Conservation (phyloP, 2,888 invertebrate genomes). For the Schizotus pectinicornis region DNA sequence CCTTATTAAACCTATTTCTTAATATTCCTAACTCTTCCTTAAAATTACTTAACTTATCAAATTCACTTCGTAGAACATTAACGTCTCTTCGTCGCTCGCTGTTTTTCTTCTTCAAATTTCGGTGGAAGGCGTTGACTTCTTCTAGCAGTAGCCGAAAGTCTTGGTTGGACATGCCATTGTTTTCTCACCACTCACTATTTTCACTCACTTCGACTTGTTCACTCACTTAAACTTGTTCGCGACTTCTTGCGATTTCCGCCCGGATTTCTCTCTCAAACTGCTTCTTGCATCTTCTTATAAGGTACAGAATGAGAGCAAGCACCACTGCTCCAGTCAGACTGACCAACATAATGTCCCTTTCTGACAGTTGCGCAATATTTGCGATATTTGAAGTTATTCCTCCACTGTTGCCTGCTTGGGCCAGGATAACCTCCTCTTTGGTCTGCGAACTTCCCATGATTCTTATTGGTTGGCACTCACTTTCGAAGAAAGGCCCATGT, state of each 20-base stretch:
- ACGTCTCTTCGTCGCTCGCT: background rate
- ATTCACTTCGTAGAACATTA: background rate
- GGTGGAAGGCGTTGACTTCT: slow-evolving; percentile 4
- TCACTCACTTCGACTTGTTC: background rate
- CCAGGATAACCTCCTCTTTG: slow-evolving; percentile 7
- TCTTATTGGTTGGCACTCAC: too few species aligned
- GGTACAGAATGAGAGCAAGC: background rate
- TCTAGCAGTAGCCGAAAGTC: slow-evolving; percentile 3
- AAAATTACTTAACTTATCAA: background rate
- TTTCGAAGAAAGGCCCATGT: too few species aligned
- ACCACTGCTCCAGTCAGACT: background rate
- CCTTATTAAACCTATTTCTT: slow-evolving; percentile 5
- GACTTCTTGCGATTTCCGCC: background rate
- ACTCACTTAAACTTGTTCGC: background rate
- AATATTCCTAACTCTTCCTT: background rate
- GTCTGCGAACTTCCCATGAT: background rate
- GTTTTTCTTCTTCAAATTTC: slow-evolving; percentile 11
- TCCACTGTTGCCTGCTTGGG: slow-evolving; percentile 1
- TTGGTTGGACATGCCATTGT: background rate
- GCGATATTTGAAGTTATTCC: background rate
- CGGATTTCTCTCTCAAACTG: background rate
- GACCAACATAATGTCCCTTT: background rate
- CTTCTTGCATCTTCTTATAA: background rate
- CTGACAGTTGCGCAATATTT: background rate
- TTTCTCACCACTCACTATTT: background rate